Evolutionary conservation across 1,140 invertebrate species (phyloP).

Genomic region (Zaprionus camerounensis): DNA sequence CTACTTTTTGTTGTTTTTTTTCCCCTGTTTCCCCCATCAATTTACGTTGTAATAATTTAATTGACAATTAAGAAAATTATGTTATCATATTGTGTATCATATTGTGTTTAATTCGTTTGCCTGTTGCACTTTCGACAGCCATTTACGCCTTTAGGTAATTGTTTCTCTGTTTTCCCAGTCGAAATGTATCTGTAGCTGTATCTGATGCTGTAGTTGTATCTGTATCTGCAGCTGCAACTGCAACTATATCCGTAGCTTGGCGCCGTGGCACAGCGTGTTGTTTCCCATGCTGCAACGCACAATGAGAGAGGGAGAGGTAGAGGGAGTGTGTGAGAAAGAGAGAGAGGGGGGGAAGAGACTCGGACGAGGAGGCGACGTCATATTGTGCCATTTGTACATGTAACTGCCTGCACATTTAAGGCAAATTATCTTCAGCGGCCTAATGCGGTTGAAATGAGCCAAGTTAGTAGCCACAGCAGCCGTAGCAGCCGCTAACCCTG

Average conservation of each 20-base stretch:
- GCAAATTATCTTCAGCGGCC: constrained; percentile 60
- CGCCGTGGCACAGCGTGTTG: constrained; percentile 17
- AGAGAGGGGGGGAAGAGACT: background rate
- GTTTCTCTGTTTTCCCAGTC: constrained; percentile 16
- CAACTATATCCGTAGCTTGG: constrained; percentile 14
- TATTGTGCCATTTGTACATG: constrained; percentile 53
- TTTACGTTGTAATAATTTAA: constrained; percentile 28
- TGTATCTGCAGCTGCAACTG: constrained; percentile 7
- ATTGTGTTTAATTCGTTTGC: constrained; percentile 29
- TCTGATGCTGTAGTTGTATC: background rate
- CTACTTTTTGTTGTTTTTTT: background rate
- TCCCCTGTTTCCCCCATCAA: background rate
- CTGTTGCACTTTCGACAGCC: constrained; percentile 36
- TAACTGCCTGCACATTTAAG: constrained; percentile 60
- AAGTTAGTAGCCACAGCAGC: constrained; percentile 33
- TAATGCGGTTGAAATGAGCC: constrained; percentile 13
- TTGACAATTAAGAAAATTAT: constrained; percentile 50
- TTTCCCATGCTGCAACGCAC: constrained; percentile 39
- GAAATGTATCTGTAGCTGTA: constrained; percentile 15
- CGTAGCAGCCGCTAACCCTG: constrained; percentile 14
- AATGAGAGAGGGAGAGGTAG: background rate
- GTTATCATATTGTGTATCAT: constrained; percentile 43
- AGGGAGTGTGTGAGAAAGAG: background rate
- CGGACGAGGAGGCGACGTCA: constrained; percentile 32
- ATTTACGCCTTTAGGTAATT: constrained; percentile 42